Evolutionary conservation across 2,888 invertebrate genomes (phyloP).

Genomic region (Malachius bipustulatus): DNA sequence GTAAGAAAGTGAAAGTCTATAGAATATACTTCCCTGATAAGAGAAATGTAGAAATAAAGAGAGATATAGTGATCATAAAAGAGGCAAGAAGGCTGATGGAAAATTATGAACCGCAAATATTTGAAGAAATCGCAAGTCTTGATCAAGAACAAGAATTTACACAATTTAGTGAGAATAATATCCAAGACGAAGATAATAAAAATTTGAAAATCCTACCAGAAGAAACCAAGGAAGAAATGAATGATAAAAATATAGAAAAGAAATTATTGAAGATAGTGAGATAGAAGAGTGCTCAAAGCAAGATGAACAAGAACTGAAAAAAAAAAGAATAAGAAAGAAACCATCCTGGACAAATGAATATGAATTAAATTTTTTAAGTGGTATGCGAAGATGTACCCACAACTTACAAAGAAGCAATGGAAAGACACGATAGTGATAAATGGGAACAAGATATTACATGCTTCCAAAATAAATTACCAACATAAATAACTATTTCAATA

Average conservation of each 20-base stretch:
- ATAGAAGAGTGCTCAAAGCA: background rate
- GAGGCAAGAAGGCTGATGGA: constrained; percentile 25
- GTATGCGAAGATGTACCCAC: constrained; percentile 2
- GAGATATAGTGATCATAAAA: constrained; percentile 18
- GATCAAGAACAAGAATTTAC: too few species aligned
- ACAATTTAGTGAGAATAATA: too few species aligned
- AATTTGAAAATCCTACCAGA: background rate
- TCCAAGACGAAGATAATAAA: background rate
- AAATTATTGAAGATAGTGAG: background rate
- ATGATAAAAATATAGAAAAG: background rate
- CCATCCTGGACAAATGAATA: background rate
- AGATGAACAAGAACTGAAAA: background rate
- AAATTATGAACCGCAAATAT: too few species aligned
- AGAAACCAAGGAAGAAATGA: background rate
- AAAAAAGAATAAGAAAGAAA: background rate
- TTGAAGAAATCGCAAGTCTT: background rate
- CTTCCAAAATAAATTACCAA: too few species aligned
- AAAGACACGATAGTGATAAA: background rate
- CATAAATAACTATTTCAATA: too few species aligned
- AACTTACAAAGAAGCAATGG: constrained; percentile 3
- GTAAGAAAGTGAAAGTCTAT: constrained; percentile 20
- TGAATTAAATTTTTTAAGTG: background rate
- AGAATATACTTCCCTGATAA: constrained; percentile 16
- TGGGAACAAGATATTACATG: constrained; percentile 1
- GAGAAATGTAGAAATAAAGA: constrained; percentile 15